Evolutionary conservation across 2,888 invertebrate species (phyloP), one percentile per base, ranked within the genome.

Genomic region (Cryptosula pallasiana): DNA sequence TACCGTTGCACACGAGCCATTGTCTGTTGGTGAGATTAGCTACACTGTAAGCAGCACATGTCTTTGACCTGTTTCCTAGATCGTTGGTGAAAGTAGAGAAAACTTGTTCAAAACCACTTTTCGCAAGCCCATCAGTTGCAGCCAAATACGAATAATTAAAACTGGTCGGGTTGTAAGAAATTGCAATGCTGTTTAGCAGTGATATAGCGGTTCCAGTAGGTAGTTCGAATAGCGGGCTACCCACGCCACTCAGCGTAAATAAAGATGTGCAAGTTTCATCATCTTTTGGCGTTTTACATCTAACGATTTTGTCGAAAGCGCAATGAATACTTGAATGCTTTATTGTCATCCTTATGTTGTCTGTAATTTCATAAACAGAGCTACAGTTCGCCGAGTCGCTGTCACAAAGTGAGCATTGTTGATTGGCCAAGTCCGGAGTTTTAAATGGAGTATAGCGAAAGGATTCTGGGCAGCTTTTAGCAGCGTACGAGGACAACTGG

Each of bases 71-170:
- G 20, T 5, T 13, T 13, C 5, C 9, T 13, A 32, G 20, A 29
- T 63, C 34, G 20, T 27, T 32, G 13, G 27, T 63, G n/a, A 32
- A 63, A 20, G 63, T 63, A 2, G 63, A 63, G n/a, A 63, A 63
- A 25, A 63, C 63, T 32, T 25, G 27, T 20, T 63, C 63, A 63
- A 63, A 63, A 2, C 63, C 63, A 63, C 34, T 32, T 16, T 32
- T 13, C 9, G 27, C 27, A 13, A 27, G 25, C 32, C 13, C 32
- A 25, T 20, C 29, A 1, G 34, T 63, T 63, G 29, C 32, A 29
- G 34, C 25, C 25, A 16, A 5, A 5, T 23, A 5, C 2, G 27
- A 16, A 63, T 29, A 63, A 13, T 25, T 5, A 32, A 25, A 63
- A 2, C 3, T 63, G 5, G 63, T 13, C 2, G 63, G 63, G n/a